Evolutionary conservation across 2,797 vertebrate genomes (phyloP).

Genomic region (Galagoides demidoff): DNA sequence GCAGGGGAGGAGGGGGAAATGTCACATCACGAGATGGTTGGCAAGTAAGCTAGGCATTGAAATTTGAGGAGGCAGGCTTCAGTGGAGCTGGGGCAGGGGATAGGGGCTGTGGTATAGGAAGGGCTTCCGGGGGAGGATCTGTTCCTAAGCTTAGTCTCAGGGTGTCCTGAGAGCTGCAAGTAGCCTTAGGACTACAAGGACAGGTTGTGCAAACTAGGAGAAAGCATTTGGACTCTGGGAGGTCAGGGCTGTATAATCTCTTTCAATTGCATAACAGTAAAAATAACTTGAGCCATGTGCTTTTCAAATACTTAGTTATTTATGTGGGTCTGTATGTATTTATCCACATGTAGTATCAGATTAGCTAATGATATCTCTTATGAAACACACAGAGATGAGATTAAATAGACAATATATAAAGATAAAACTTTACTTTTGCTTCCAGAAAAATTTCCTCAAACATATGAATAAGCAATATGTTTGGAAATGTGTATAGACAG

Average conservation of each 20-base stretch:
- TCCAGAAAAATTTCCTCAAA: background rate
- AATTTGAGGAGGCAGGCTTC: background rate
- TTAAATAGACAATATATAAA: conserved; percentile 1
- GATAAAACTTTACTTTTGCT: background rate
- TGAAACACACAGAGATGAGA: background rate
- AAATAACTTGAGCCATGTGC: background rate
- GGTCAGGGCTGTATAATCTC: background rate
- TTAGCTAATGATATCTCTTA: background rate
- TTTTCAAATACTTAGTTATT: background rate
- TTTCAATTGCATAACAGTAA: background rate
- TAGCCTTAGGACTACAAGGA: background rate
- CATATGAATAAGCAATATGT: background rate
- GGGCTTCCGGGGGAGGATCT: background rate
- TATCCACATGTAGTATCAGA: background rate
- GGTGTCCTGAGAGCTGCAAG: background rate
- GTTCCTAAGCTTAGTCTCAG: background rate
- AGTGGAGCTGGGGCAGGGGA: background rate
- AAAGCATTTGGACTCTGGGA: background rate
- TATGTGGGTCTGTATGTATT: background rate
- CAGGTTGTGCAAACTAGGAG: background rate
- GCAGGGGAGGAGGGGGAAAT: background rate
- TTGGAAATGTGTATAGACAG: background rate
- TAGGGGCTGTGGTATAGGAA: background rate
- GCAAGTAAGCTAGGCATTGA: background rate
- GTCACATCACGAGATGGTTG: background rate